Evolutionary conservation across 2,113 vertebrate genomes (phyloP).

Genomic region (Zosterops lateralis): DNA sequence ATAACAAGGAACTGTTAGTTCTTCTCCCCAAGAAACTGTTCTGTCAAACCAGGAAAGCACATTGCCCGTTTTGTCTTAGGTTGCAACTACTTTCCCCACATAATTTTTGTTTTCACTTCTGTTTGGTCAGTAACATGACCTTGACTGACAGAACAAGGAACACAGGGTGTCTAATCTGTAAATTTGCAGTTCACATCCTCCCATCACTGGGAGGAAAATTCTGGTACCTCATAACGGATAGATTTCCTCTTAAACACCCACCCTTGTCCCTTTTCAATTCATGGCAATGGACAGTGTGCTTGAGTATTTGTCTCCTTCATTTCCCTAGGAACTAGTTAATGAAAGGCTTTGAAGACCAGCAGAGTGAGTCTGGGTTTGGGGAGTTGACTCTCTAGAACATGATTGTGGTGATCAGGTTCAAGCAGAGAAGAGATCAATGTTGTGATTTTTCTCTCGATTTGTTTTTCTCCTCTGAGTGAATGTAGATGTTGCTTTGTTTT

Average conservation of each 20-base stretch:
- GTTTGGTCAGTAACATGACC: background rate
- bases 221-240: background rate
- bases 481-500: background rate
- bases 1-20: background rate
- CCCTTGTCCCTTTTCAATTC: background rate
- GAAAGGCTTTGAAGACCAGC: background rate
- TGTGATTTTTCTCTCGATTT: background rate
- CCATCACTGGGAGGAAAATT: background rate
- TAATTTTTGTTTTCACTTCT: background rate
- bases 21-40: background rate
- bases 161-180: background rate
- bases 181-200: background rate
- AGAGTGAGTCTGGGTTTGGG: background rate
- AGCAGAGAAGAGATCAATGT: background rate
- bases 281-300: background rate
- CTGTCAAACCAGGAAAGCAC: background rate
- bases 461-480: fast-evolving
- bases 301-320: background rate
- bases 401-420: fast-evolving
- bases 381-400: fast-evolving
- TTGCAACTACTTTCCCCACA: background rate
- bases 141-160: background rate
- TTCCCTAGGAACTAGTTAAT: background rate
- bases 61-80: background rate
- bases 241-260: background rate